A percentile compares a stretch with the other conserved stretches of the same genome.
Conservation (phyloP, 2,797 vertebrate species). For the Sebastes vulpes region DNA sequence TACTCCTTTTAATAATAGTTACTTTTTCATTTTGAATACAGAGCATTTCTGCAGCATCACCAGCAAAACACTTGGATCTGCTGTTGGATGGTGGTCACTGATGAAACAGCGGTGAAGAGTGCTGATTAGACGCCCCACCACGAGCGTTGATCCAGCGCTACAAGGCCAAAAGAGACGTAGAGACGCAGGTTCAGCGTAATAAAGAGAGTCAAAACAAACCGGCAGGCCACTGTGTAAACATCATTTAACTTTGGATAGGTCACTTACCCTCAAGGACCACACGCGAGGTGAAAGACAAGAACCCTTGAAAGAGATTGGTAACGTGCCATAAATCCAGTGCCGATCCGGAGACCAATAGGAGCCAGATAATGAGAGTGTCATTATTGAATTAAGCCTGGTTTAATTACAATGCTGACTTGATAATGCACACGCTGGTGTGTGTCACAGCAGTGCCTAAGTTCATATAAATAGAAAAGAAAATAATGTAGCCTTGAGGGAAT, state of each 20-base stretch:
- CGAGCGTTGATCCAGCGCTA: not conserved
- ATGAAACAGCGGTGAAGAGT: conserved; percentile 22
- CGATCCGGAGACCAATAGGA: conserved; percentile 64
- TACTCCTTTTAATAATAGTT: conserved; percentile 7
- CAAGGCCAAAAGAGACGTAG: conserved; percentile 35
- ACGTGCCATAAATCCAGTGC: conserved; percentile 67
- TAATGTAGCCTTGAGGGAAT: conserved; percentile 34
- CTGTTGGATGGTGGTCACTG: not conserved
- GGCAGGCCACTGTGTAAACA: conserved; percentile 76
- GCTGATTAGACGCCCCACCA: conserved; percentile 21
- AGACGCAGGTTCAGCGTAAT: conserved; percentile 60
- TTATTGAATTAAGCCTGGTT: conserved; percentile 74
- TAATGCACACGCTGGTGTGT: conserved; percentile 45
- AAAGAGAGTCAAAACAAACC: conserved; percentile 73
- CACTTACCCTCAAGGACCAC: conserved; percentile 73
- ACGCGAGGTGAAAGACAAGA: conserved; percentile 76
- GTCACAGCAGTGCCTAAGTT: conserved; percentile 45
- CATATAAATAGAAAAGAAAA: conserved; percentile 46
- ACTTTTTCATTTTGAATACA: not conserved
- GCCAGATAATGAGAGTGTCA: conserved; percentile 74
- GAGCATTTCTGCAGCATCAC: conserved; percentile 15
- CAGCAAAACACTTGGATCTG: not conserved
- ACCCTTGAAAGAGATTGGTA: conserved; percentile 77
- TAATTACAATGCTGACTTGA: conserved; percentile 66
- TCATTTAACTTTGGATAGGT: conserved; percentile 76